Evolutionary conservation across 2,113 vertebrate genomes (phyloP).

Genomic region (Rattus norvegicus): GRCr8 NC_086033.1:81629001-81629500

Average conservation of each 20-base stretch:
- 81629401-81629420: background rate
- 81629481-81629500: background rate
- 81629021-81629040: constrained; percentile 30
- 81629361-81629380: background rate
- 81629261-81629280: no score
- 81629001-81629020: background rate
- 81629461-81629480: background rate
- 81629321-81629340: background rate
- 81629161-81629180: no score
- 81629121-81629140: no score
- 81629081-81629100: background rate
- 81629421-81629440: no score
- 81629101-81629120: background rate
- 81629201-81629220: no score
- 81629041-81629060: background rate
- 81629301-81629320: background rate
- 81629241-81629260: no score
- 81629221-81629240: no score
- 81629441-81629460: background rate
- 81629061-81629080: background rate
- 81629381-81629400: background rate
- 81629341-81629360: background rate
- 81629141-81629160: no score
- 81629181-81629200: no score
- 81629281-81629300: background rate